Evolutionary conservation across 2,888 invertebrate genomes (phyloP), one percentile per base, ranked within the genome.

Genomic region (Odontothrips loti): DNA sequence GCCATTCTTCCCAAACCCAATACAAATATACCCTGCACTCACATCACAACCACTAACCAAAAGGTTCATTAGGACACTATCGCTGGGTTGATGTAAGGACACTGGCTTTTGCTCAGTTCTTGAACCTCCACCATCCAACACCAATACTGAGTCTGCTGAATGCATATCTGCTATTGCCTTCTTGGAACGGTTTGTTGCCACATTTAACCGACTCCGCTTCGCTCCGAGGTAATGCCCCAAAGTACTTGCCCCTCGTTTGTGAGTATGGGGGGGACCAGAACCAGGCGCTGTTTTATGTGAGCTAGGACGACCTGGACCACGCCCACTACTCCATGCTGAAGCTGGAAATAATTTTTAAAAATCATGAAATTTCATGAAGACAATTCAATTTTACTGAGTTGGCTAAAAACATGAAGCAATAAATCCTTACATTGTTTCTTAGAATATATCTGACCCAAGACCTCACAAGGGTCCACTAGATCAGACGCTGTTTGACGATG

Each of bases 31-130:
- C 84, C 97, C 97, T 85, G 96, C 95, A 89, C 94, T 94, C 87
- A 95, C 94, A 89, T 97, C 97, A 89, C 96, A 96, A 86, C 97
- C 97, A 91, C 95, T 96, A 89, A 97, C 94, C 90, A 97, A 91
- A 85, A 97, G 92, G 90, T 97, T 97, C 93, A 96, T 95, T 86
- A 97, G 92, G 87, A 97, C 97, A 88, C 94, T 94, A 84, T 92
- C 93, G 81, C 92, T 92, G 82, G 90, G 91, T 83, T 90, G 90
- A 12, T 87, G 85, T 75, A 75, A 75, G 1, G 85, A 85, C 29
- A 87, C 83, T 47, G 86, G 84, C 23, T 75, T 75, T 12, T 75
- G 68, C 68, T 75, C 68, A 75, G 68, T 68, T 27, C 79, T 43
- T 11, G 79, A 20, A 63, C 82, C 79, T 43, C 80, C 68, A 75